Evolutionary conservation across 2,888 invertebrate species (phyloP).

Genomic region (Autographa gamma): DNA sequence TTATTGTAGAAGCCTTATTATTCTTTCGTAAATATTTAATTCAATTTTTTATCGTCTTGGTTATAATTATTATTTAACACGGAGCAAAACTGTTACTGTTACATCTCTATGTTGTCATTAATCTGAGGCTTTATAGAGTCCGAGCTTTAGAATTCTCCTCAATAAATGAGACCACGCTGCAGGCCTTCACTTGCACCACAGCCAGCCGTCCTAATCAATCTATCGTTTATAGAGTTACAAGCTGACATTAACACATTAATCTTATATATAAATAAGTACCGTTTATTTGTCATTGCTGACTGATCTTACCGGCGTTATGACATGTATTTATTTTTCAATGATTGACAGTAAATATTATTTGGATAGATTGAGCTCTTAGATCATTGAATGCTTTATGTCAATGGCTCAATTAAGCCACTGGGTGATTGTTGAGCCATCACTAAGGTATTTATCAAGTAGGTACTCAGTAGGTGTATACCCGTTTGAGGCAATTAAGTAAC

Average conservation of each 20-base stretch:
- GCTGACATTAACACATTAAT: slow-evolving; percentile 75
- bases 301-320: slow-evolving; percentile 60
- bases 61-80: too few relatives aligned
- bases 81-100: too few relatives aligned
- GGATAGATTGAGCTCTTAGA: slow-evolving; percentile 8
- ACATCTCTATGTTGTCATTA: neutral
- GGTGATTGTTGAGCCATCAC: neutral
- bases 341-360: slow-evolving; percentile 38
- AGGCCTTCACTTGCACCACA: slow-evolving; percentile 51
- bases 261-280: slow-evolving; percentile 58
- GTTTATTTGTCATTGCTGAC: slow-evolving; percentile 66
- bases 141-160: neutral
- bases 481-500: too few relatives aligned
- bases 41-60: too few relatives aligned
- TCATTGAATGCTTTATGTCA: slow-evolving; percentile 2
- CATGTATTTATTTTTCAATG: slow-evolving; percentile 46
- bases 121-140: neutral
- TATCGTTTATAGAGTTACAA: slow-evolving; percentile 74
- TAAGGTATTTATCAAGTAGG: neutral
- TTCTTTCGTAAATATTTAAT: too few relatives aligned
- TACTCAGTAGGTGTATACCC: neutral
- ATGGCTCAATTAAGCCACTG: slow-evolving; percentile 7
- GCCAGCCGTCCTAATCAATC: slow-evolving; percentile 70
- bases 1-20: too few relatives aligned
- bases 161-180: neutral